Conservation (phyloP, 1,140 invertebrate genomes). For the Aphaenogaster rudis region DNA sequence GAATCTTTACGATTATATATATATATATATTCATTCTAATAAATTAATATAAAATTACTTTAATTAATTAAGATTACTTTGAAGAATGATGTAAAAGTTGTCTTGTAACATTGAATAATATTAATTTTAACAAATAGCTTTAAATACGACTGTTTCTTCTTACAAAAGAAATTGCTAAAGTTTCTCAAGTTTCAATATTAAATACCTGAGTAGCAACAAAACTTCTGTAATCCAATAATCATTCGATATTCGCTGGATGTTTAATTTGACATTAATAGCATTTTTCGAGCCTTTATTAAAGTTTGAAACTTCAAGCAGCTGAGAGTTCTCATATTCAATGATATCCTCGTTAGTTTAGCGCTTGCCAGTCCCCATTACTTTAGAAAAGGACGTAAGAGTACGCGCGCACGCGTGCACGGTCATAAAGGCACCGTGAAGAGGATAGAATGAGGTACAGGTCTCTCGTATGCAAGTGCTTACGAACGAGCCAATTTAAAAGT, state of each 20-base stretch:
- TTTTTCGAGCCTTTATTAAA: conserved; percentile 17
- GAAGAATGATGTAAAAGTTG: neutral
- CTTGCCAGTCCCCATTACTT: conserved; percentile 34
- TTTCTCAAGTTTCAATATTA: neutral
- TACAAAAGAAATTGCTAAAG: neutral
- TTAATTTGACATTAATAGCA: conserved; percentile 19
- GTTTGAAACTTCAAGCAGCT: neutral
- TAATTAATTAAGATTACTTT: neutral
- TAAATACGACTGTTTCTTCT: neutral
- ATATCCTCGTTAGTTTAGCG: conserved; percentile 42
- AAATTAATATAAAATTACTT: neutral
- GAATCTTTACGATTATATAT: neutral
- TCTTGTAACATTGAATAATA: neutral
- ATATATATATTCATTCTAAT: neutral
- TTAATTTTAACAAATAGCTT: neutral
- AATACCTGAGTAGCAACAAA: conserved; percentile 13
- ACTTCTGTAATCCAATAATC: neutral
- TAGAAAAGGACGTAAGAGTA: neutral
- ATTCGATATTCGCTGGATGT: neutral
- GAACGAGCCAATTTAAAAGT: conserved; percentile 69
- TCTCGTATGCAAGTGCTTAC: conserved; percentile 68
- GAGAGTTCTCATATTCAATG: conserved; percentile 33
- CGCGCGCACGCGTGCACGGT: neutral
- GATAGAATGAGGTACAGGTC: conserved; percentile 17
- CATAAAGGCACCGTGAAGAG: conserved; percentile 4